phyloP scores from a whole-genome alignment of 2,797 vertebrate species.

The Anguilla obscura region DNA sequence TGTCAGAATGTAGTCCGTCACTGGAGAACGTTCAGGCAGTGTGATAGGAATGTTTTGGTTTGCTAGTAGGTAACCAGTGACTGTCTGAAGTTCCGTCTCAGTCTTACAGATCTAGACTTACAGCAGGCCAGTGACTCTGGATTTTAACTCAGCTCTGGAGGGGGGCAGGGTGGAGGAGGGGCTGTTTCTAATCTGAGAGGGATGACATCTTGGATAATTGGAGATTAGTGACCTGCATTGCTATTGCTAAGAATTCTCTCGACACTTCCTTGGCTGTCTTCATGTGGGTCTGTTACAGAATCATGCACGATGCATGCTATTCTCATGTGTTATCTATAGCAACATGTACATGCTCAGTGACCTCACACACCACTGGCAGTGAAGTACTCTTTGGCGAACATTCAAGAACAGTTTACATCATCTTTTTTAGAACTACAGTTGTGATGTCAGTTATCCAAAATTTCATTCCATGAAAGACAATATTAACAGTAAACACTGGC shows the following conservation, averaged over 20 bases:
- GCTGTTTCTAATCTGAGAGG: constrained; percentile 1
- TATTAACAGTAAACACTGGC: background rate
- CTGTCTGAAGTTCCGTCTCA: background rate
- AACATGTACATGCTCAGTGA: background rate
- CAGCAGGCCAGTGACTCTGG: background rate
- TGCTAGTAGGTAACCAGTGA: background rate
- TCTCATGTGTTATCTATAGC: background rate
- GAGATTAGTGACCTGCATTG: constrained; percentile 21
- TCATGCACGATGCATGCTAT: background rate
- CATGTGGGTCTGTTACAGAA: background rate
- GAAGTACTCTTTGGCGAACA: background rate
- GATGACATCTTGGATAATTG: constrained; percentile 18
- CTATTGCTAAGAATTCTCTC: background rate
- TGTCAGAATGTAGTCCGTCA: background rate
- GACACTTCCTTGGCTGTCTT: background rate
- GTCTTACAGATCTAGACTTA: background rate
- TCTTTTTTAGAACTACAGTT: background rate
- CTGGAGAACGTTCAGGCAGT: background rate
- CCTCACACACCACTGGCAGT: background rate
- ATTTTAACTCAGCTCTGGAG: background rate
- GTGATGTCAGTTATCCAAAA: background rate
- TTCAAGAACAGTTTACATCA: background rate
- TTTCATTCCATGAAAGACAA: background rate
- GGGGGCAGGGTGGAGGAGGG: no score
- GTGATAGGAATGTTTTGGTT: background rate